phyloP scores from a whole-genome alignment of 2,888 invertebrate species.

The Lagria hirta region DNA sequence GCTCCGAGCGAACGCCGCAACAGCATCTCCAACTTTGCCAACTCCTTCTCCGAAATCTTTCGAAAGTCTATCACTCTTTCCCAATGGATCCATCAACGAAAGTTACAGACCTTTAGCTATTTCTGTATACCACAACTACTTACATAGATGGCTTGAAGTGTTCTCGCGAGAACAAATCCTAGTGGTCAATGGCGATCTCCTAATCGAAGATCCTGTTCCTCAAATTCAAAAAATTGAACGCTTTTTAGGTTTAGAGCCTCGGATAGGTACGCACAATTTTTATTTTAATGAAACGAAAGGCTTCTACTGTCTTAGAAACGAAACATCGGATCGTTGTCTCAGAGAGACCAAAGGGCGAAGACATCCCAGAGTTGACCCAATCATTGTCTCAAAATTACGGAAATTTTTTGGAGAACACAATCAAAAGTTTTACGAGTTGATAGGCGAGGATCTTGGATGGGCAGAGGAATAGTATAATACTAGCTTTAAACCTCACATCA shows the following conservation, averaged over 20 bases:
- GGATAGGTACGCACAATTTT: conserved; percentile 82
- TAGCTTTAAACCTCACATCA: no score
- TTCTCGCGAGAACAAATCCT: conserved; percentile 90
- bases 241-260: conserved; percentile 74
- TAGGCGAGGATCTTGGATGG: conserved; percentile 94
- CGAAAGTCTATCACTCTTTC: conserved; percentile 77
- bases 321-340: conserved; percentile 82
- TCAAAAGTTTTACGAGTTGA: conserved; percentile 86
- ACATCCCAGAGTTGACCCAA: conserved; percentile 82
- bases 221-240: conserved; percentile 84
- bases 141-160: conserved; percentile 87
- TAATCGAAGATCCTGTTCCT: conserved; percentile 87
- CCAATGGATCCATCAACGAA: conserved; percentile 82
- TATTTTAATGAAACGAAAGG: conserved; percentile 97
- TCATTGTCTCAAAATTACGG: conserved; percentile 75
- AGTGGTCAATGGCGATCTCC: conserved; percentile 90
- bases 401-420: conserved; percentile 90
- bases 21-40: conserved; percentile 64
- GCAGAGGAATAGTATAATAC: conserved; percentile 70
- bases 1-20: conserved; percentile 78
- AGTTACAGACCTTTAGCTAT: conserved; percentile 82
- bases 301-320: conserved; percentile 88
- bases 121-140: conserved; percentile 88
- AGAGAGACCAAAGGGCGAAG: conserved; percentile 77
- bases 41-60: conserved; percentile 60